Conservation (phyloP, 2,113 vertebrate species). For the Etheostoma cragini region DNA sequence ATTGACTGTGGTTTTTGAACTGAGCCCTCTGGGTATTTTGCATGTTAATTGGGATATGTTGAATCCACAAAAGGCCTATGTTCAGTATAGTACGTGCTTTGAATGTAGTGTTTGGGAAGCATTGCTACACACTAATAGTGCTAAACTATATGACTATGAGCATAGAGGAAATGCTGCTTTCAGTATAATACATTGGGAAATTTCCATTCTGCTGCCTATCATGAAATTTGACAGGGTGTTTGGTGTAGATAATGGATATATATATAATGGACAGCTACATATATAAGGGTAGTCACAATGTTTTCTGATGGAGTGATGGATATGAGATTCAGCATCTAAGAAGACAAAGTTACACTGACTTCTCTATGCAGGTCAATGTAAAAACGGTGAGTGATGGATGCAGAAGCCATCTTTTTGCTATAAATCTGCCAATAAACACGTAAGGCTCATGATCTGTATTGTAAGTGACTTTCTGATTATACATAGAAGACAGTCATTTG, state of each 20-base stretch:
- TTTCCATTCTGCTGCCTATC: background rate
- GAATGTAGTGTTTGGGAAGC: background rate
- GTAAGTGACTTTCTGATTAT: background rate
- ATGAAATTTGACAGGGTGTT: constrained; percentile 4
- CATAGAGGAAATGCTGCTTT: background rate
- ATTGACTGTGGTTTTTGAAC: background rate
- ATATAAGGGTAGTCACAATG: background rate
- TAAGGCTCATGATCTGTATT: background rate
- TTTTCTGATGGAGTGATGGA: background rate
- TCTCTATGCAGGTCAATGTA: background rate
- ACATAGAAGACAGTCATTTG: background rate
- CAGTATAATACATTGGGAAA: constrained; percentile 1
- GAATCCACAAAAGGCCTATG: background rate
- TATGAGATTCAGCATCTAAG: background rate
- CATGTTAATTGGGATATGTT: background rate
- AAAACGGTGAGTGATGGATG: background rate
- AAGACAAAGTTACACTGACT: background rate
- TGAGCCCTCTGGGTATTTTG: background rate
- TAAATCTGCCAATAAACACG: background rate
- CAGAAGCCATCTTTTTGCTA: background rate
- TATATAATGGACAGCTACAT: background rate
- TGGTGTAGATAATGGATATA: constrained; percentile 1
- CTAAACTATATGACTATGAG: background rate
- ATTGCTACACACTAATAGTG: background rate
- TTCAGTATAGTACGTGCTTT: background rate